Base-by-base conservation (phyloP, 2,797 vertebrate genomes). In the Hapalemur alaotrensis region DNA sequence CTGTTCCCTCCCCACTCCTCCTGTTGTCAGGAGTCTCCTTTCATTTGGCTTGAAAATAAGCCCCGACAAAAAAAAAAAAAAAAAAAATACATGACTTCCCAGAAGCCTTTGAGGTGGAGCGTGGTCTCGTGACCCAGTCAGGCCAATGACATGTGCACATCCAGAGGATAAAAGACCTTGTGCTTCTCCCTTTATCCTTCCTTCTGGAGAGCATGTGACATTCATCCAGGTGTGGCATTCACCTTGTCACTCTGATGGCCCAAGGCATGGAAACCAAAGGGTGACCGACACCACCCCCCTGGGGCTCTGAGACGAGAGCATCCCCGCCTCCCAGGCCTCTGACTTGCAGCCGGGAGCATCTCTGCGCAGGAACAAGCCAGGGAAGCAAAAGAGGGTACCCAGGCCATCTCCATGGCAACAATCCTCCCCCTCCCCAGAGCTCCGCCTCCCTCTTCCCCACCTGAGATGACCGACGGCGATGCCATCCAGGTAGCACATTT, bases 41-140 rank as follows among this genome's bases (percentile, higher is more conserved):
- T 48, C 92, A 52, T 83, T 79, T 84, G 57, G 57, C 57, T 95
- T 93, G 82, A 76, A 90, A 90, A 54, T 9, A 57, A 85, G 32
- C 57, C 41, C n/a, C 38, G 0, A 69, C 43, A n/a, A 18, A n/a
- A 18, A 85, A 95, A 96, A 79, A 54, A 93, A 69, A 35, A n/a
- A 18, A n/a, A 18, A 85, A 95, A 96, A 79, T 61, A 93, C 57
- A 52, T 48, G 15, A 38, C 43, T 92, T 84, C 92, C 94, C 95
- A 87, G 82, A 70, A 18, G 61, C 38, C 89, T 80, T 28, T 88
- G 92, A 76, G 1, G 70, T 4, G 17, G 25, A n/a, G 35, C 35
- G 63, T 11, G 65, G 80, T 85, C 81, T 85, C 6, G 3, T 86
- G 91, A 91, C 85, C 38, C 4, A 3, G 17, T 23, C 35, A 25